phyloP scores from a whole-genome alignment of 2,888 invertebrate genomes.

The Tetragonisca angustula region DNA sequence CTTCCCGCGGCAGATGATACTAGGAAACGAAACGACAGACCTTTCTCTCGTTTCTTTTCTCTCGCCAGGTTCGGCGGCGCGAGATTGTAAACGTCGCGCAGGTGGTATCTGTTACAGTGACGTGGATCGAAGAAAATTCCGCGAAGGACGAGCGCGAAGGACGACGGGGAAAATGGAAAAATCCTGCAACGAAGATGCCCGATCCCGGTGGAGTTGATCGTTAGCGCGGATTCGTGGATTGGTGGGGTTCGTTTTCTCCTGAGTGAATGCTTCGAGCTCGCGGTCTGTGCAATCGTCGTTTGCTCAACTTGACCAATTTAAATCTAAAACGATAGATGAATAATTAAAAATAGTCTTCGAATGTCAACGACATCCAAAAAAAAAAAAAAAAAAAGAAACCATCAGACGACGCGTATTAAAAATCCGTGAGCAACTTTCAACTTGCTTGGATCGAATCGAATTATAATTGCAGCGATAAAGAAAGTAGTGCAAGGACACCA shows the following conservation, averaged over 20 bases:
- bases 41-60: slow-evolving; percentile 15
- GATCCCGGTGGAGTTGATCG: background rate
- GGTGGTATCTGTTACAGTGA: slow-evolving; percentile 69
- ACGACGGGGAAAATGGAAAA: slow-evolving; percentile 55
- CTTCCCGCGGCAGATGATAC: background rate
- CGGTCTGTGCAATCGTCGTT: no score
- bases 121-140: slow-evolving; percentile 70
- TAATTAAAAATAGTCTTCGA: background rate
- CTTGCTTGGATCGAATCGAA: background rate
- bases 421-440: background rate
- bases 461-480: background rate
- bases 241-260: no score
- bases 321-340: no score
- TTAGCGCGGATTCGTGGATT: no score
- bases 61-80: background rate
- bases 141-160: slow-evolving; percentile 55
- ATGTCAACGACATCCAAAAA: background rate
- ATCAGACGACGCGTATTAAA: background rate
- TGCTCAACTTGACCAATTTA: no score
- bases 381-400: background rate
- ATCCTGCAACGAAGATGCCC: slow-evolving; percentile 28
- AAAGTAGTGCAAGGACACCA: background rate
- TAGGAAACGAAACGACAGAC: background rate
- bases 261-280: no score
- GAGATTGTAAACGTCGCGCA: slow-evolving; percentile 66